These are phyloP conservation scores for Pseudococcus jackbeardsleyi DNA, from an alignment of 2,888 invertebrate genomes.

Conservation along the genomic window DNA sequence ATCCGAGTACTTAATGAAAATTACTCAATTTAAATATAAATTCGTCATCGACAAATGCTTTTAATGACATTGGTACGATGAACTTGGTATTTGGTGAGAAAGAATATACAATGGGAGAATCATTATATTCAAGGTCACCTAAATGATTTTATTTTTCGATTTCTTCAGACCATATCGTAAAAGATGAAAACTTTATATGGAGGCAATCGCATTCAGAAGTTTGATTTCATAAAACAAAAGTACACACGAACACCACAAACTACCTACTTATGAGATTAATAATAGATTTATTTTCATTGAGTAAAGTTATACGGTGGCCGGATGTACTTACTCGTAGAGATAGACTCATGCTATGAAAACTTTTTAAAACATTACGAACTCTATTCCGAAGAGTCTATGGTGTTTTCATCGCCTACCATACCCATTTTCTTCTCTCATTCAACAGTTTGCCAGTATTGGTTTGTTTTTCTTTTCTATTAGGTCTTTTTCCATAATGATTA, in stretches of 20 bases:
- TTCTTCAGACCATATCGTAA: neutral
- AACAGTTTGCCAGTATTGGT: neutral
- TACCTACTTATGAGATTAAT: slow-evolving; percentile 9
- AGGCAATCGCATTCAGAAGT: neutral
- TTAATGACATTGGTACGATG: neutral
- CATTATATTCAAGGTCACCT: neutral
- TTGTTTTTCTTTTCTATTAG: neutral
- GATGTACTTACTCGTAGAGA: neutral
- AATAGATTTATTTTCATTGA: neutral
- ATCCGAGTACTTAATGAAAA: too few relatives aligned
- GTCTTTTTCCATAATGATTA: neutral
- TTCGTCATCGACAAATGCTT: neutral
- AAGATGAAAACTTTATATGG: neutral
- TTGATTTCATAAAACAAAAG: neutral
- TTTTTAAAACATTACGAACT: neutral
- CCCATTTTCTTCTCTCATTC: neutral
- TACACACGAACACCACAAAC: neutral
- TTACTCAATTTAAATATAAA: neutral
- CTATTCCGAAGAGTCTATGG: neutral
- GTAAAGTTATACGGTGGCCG: neutral
- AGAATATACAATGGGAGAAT: neutral
- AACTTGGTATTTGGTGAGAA: neutral
- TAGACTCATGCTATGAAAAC: neutral
- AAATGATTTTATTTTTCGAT: neutral
- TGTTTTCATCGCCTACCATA: neutral